Evolutionary conservation across 2,888 invertebrate genomes (phyloP).

Genomic region (Germaria angustata): DNA sequence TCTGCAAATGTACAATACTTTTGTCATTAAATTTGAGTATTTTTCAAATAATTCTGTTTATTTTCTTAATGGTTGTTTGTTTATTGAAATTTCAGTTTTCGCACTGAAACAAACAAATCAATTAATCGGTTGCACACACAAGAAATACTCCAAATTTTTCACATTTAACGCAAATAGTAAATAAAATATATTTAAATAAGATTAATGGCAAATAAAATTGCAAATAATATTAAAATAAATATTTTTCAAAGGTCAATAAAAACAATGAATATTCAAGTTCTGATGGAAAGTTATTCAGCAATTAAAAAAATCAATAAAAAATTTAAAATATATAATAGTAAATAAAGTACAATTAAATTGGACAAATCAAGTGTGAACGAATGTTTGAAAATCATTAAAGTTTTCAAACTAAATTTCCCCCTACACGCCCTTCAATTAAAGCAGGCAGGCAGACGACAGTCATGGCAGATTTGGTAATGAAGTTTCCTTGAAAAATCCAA

Average conservation of each 20-base stretch:
- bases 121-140: background rate
- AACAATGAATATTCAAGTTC: background rate
- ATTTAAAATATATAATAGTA: too few relatives aligned
- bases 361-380: constrained; percentile 28
- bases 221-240: constrained; percentile 9
- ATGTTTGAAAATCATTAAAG: background rate
- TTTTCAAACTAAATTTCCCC: background rate
- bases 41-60: constrained; percentile 23
- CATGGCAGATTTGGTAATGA: background rate
- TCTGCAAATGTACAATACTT: background rate
- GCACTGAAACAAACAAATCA: constrained; percentile 2
- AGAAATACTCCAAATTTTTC: constrained; percentile 9
- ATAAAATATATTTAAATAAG: constrained; percentile 10
- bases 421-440: background rate
- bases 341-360: constrained; percentile 15
- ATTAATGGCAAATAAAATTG: constrained; percentile 15
- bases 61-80: constrained; percentile 42
- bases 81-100: background rate
- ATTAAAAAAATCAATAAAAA: too few relatives aligned
- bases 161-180: constrained; percentile 16
- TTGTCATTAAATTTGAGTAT: background rate
- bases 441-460: background rate
- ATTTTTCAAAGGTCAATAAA: background rate
- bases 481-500: background rate
- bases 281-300: too few relatives aligned